phyloP scores from a whole-genome alignment of 2,888 invertebrate species.

The Eupithecia inturbata region DNA sequence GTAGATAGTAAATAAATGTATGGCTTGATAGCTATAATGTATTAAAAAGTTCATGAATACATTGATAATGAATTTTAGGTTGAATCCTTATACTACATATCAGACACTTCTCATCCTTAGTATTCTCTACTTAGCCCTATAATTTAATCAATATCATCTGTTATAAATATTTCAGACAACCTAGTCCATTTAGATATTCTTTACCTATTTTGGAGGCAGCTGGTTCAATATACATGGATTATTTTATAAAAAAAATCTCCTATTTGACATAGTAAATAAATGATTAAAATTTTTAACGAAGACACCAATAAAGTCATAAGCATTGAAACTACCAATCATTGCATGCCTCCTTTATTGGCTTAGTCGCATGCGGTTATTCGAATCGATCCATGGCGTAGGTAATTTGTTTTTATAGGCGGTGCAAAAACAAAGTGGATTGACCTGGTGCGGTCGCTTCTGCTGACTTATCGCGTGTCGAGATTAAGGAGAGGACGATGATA shows the following conservation, averaged over 20 bases:
- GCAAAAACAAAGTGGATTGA: conserved; percentile 83
- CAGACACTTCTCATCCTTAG: neutral
- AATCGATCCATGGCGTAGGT: conserved; percentile 77
- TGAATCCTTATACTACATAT: neutral
- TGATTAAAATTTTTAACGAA: no score
- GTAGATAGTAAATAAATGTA: no score
- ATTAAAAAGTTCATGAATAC: neutral
- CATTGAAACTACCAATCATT: conserved; percentile 19
- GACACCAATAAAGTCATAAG: neutral
- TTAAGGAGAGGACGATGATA: conserved; percentile 43
- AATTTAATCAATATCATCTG: neutral
- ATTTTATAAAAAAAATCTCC: no score
- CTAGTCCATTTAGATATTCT: neutral
- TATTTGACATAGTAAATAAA: no score
- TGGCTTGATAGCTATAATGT: no score
- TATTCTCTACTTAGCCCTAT: neutral
- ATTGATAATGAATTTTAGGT: neutral
- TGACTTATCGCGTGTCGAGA: conserved; percentile 72
- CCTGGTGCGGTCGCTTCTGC: conserved; percentile 68
- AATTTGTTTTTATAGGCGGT: conserved; percentile 77
- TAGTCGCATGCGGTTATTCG: conserved; percentile 73
- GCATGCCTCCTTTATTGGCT: conserved; percentile 68
- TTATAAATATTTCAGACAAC: no score
- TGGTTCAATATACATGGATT: neutral
- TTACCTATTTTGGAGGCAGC: neutral